These are phyloP conservation scores for Campoletis raptor DNA, from an alignment of 2,888 invertebrate genomes.

Conservation along the genomic window DNA sequence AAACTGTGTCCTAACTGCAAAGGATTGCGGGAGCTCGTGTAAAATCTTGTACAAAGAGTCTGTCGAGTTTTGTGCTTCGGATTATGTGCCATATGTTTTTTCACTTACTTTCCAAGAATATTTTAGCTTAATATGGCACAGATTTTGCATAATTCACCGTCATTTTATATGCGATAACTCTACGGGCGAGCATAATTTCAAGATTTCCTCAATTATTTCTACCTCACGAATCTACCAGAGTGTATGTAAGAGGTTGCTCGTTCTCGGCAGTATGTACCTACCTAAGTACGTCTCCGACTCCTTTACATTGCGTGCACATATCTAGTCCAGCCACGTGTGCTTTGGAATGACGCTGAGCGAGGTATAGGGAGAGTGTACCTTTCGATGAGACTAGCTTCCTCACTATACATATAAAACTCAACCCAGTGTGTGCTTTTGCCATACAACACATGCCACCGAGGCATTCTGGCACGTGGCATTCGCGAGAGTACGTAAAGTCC, in stretches of 20 bases:
- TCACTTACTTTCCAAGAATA: not conserved
- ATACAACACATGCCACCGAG: slow-evolving; percentile 46
- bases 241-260: slow-evolving; percentile 28
- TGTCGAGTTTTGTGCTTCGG: not conserved
- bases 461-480: slow-evolving; percentile 67
- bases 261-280: slow-evolving; percentile 12
- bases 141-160: slow-evolving; percentile 13
- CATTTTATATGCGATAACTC: slow-evolving; percentile 21
- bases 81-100: slow-evolving; percentile 1
- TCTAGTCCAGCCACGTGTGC: slow-evolving; percentile 51
- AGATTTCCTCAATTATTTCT: slow-evolving; percentile 52
- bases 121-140: not conserved
- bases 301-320: slow-evolving; percentile 62
- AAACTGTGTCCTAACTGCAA: not conserved
- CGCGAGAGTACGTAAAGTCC: slow-evolving; percentile 71
- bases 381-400: slow-evolving; percentile 39
- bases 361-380: not conserved
- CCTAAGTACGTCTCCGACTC: slow-evolving; percentile 51
- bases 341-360: slow-evolving; percentile 49
- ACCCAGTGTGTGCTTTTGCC: slow-evolving; percentile 42
- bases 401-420: slow-evolving; percentile 1
- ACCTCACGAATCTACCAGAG: slow-evolving; percentile 26
- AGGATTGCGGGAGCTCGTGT: not conserved
- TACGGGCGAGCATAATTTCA: slow-evolving; percentile 14
- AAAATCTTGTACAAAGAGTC: slow-evolving; percentile 1